A percentile compares a stretch with the other conserved stretches of the same genome.
phyloP scores from a whole-genome alignment of 2,797 vertebrate species.

The Epinephelus malabaricus region DNA sequence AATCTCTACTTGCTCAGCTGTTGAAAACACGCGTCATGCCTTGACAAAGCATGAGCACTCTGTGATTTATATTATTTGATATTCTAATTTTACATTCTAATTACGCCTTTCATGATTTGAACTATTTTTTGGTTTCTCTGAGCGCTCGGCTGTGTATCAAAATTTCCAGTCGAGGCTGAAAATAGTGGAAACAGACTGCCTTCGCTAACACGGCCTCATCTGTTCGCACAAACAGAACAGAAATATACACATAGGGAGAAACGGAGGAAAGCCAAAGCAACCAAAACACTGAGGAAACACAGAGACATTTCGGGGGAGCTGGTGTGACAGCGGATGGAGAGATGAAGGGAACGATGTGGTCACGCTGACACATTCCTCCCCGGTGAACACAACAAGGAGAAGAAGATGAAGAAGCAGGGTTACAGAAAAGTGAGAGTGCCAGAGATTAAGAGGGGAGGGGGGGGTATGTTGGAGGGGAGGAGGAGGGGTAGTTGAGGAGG shows the following conservation, averaged over 20 bases:
- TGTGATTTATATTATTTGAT: constrained; percentile 18
- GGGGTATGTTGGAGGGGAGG: constrained; percentile 6
- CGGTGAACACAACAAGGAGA: constrained; percentile 61
- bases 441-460: constrained; percentile 48
- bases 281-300: constrained; percentile 31
- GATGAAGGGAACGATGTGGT: constrained; percentile 54
- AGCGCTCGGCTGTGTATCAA: constrained; percentile 25
- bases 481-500: constrained; percentile 19
- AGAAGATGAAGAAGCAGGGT: constrained; percentile 47
- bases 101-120: constrained; percentile 30
- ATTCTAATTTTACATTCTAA: constrained; percentile 14
- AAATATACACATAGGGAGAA: constrained; percentile 55
- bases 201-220: constrained; percentile 55
- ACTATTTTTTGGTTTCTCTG: constrained; percentile 9
- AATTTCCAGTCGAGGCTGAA: constrained; percentile 49
- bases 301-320: constrained; percentile 22
- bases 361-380: constrained; percentile 82
- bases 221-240: constrained; percentile 65
- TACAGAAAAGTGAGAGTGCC: constrained; percentile 70
- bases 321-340: constrained; percentile 38
- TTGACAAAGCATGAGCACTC: neutral
- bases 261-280: constrained; percentile 53
- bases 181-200: constrained; percentile 64
- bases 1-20: neutral
- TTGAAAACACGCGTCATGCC: neutral